phyloP scores from a whole-genome alignment of 1,140 invertebrate genomes.

The Calliopsis andreniformis region DNA sequence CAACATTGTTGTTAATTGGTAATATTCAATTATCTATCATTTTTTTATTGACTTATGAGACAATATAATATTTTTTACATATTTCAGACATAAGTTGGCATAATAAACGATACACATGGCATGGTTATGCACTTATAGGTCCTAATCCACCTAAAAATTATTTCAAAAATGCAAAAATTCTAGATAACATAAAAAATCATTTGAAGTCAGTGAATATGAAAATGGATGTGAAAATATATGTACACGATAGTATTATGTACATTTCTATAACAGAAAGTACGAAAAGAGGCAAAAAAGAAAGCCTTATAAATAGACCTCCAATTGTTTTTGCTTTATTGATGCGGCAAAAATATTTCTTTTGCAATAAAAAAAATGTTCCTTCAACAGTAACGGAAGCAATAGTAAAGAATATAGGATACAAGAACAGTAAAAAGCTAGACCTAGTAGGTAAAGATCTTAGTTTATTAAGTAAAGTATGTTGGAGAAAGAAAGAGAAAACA shows the following conservation, averaged over 20 bases:
- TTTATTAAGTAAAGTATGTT: conserved; percentile 70
- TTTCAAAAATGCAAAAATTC: conserved; percentile 46
- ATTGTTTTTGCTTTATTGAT: conserved; percentile 68
- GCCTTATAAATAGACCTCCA: not conserved
- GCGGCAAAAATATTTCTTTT: conserved; percentile 72
- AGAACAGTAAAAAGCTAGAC: conserved; percentile 53
- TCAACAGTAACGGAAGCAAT: conserved; percentile 55
- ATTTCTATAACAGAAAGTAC: conserved; percentile 56
- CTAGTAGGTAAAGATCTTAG: conserved; percentile 70
- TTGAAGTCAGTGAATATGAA: conserved; percentile 52
- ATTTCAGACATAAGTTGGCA: conserved; percentile 74
- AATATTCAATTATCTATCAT: conserved; percentile 17
- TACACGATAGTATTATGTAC: conserved; percentile 63
- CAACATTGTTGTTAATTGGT: conserved; percentile 68
- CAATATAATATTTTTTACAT: conserved; percentile 13
- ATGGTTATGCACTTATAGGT: conserved; percentile 61
- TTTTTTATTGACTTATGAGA: not conserved
- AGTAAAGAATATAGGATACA: conserved; percentile 63
- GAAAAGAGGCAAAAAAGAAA: conserved; percentile 14
- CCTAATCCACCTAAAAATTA: not conserved
- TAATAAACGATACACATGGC: conserved; percentile 70
- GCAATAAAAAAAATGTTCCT: conserved; percentile 55
- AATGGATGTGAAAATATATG: conserved; percentile 50
- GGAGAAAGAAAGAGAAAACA: conserved; percentile 60
- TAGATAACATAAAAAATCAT: conserved; percentile 48